Percentiles rank a stretch among this genome's conserved stretches.
These are phyloP conservation scores for Ascidia mentula DNA, from an alignment of 23 tunicate genomes.

Conservation along the genomic window DNA sequence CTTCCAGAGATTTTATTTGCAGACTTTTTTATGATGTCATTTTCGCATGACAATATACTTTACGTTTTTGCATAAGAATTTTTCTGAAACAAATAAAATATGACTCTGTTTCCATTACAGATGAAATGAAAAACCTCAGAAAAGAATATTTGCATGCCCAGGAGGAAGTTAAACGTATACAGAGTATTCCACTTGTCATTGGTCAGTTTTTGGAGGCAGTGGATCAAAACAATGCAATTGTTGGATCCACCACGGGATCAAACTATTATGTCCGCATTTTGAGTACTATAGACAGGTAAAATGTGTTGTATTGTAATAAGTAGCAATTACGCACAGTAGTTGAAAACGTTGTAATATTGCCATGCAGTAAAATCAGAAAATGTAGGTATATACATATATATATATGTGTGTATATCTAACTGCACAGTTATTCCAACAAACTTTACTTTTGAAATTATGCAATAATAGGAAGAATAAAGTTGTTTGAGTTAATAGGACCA, in stretches of 20 bases:
- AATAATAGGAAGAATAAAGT: not conserved
- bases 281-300: constrained; percentile 94
- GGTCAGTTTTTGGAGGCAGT: constrained; percentile 99
- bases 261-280: constrained; percentile 93
- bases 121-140: constrained; percentile 98
- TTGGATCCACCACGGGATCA: constrained; percentile 96
- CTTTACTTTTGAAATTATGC: not conserved
- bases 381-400: not conserved
- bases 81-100: no score
- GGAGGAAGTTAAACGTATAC: constrained; percentile 99
- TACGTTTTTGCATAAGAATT: no score
- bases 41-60: no score
- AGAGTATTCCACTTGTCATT: constrained; percentile 98
- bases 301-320: not conserved
- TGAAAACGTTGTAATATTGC: not conserved
- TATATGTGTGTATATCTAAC: not conserved
- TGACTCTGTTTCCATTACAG: no score
- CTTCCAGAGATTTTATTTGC: no score
- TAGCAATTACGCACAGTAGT: not conserved
- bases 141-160: constrained; percentile 99
- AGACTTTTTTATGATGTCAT: no score
- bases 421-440: no score
- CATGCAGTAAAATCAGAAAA: no score
- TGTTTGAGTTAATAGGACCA: not conserved
- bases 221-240: constrained; percentile 98